Evolutionary conservation across 2,888 invertebrate genomes (phyloP), one percentile per base, ranked within the genome.

Genomic region (Panorpa germanica): DNA sequence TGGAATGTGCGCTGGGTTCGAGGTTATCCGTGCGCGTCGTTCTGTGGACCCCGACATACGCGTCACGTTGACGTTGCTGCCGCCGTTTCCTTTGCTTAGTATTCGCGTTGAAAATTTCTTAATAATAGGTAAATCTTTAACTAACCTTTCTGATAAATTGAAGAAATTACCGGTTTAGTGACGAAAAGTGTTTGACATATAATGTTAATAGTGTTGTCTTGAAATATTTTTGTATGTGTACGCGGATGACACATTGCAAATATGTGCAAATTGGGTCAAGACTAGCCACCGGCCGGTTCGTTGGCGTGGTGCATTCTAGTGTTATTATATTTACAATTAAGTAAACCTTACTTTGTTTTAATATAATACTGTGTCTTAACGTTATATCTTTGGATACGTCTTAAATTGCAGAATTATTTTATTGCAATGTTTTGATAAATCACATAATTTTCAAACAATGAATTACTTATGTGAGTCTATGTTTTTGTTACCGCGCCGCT

Each of bases 21-120:
- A n/a, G n/a, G n/a, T n/a, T n/a, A n/a, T 63, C 70, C 69, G 65
- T 73, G 71, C 71, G 75, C 75, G 73, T 73, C 70, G 66, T 65
- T 69, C 63, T 69, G 70, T 70, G 68, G 66, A 71, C 71, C 72
- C 71, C 70, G 69, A 63, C 65, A 59, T 57, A 61, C 63, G 59
- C 63, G 63, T 64, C 63, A 65, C 65, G 65, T 66, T 66, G 66
- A 66, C 65, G 65, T 65, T 63, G 61, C 58, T 59, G 64, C 65
- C 68, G 68, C 68, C 67, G 68, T 68, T 68, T 65, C 66, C 66
- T 61, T 61, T n/a, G n/a, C 61, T 60, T 59, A 60, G 61, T 57
- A 59, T 59, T 57, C 59, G 59, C 57, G 56, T 60, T 61, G 58
- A 59, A 59, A 61, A 61, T 61, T 61, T 61, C 55, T 58, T n/a